Conservation (phyloP, 2,888 invertebrate genomes). For the Caenorhabditis sp. region DNA sequence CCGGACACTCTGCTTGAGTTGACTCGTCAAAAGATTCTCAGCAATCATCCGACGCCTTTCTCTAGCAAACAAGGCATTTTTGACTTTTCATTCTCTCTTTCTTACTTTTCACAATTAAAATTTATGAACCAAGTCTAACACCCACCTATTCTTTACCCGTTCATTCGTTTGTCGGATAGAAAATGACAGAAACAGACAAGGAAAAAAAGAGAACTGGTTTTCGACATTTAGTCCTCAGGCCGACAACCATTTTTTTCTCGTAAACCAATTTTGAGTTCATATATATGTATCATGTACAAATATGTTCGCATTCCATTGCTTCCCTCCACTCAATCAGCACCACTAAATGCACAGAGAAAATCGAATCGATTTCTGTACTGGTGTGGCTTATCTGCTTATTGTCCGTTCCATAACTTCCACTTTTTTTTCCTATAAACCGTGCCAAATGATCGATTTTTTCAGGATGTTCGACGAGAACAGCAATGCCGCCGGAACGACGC, state of each 20-base stretch:
- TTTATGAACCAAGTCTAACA: slow-evolving; percentile 33
- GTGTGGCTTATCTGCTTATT: slow-evolving; percentile 28
- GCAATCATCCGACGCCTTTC: slow-evolving; percentile 28
- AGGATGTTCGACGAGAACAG: slow-evolving; percentile 77
- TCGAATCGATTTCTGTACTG: slow-evolving; percentile 29
- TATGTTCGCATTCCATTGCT: neutral
- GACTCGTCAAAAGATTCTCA: slow-evolving; percentile 45
- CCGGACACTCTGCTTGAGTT: slow-evolving; percentile 29
- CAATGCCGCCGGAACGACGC: slow-evolving; percentile 68
- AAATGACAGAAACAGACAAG: slow-evolving; percentile 5
- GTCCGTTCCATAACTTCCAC: neutral
- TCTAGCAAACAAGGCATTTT: slow-evolving; percentile 20
- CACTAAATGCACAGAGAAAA: no score
- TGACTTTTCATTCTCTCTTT: neutral
- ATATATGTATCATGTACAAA: slow-evolving; percentile 9
- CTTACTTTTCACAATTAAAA: neutral
- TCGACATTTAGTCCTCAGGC: neutral
- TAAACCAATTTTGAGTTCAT: slow-evolving; percentile 16
- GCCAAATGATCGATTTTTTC: slow-evolving; percentile 18
- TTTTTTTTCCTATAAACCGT: neutral
- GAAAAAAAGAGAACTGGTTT: slow-evolving; percentile 21
- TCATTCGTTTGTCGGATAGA: slow-evolving; percentile 23
- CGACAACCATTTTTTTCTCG: slow-evolving; percentile 6
- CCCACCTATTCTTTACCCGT: slow-evolving; percentile 6
- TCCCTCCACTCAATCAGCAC: neutral